A percentile compares a stretch with the other conserved stretches of the same genome.
These are phyloP conservation scores for Echeneis naucrates DNA, from an alignment of 2,797 vertebrate genomes.

Conservation along the genomic window DNA sequence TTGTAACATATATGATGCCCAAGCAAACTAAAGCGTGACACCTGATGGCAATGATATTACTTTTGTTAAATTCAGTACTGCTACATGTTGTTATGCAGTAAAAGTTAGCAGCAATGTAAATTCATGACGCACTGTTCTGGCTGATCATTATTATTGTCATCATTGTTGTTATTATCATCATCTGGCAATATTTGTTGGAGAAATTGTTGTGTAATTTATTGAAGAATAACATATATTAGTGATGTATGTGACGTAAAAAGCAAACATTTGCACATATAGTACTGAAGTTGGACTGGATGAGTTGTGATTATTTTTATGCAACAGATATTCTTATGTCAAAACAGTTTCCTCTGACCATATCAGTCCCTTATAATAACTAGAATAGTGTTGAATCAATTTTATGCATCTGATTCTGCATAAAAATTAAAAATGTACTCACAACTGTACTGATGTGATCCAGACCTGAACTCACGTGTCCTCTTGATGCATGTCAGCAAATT, in stretches of 20 bases:
- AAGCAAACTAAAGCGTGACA: conserved; percentile 2
- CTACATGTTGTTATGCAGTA: not conserved
- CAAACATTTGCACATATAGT: not conserved
- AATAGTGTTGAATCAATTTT: conserved; percentile 29
- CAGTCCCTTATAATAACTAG: conserved; percentile 3
- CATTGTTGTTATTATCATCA: too few relatives aligned
- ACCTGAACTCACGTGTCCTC: conserved; percentile 35
- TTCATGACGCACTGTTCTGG: not conserved
- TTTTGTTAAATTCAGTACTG: not conserved
- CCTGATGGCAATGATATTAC: not conserved
- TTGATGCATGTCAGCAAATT: conserved; percentile 56
- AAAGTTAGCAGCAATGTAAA: not conserved
- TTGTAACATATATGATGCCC: not conserved
- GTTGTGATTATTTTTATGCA: conserved; percentile 38
- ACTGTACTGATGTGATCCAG: conserved; percentile 24
- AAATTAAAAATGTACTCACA: conserved; percentile 12
- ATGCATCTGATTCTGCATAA: conserved; percentile 46
- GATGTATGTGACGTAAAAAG: not conserved
- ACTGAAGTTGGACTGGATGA: conserved; percentile 9
- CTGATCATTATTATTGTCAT: not conserved
- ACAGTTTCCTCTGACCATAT: conserved; percentile 9
- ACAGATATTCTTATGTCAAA: conserved; percentile 25
- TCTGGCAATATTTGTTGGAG: conserved; percentile 1
- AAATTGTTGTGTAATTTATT: not conserved
- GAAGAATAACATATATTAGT: conserved; percentile 17